Conservation (phyloP, 2,113 vertebrate species). For the Perognathus longimembris region DNA sequence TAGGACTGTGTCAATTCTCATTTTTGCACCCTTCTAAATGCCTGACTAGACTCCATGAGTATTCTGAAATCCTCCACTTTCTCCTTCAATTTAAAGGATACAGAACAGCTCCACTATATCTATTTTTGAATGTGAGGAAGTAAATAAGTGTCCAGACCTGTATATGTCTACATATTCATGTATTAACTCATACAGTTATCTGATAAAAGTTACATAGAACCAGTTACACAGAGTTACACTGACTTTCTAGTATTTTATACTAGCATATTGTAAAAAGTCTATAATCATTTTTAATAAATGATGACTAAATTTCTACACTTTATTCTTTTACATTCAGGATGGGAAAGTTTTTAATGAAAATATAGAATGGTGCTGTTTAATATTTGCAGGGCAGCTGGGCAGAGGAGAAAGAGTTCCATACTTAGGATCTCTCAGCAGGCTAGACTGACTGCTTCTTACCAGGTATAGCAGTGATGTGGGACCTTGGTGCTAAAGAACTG, state of each 20-base stretch:
- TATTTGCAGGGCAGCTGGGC: background rate
- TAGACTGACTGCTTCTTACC: background rate
- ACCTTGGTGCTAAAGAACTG: background rate
- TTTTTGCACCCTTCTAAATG: background rate
- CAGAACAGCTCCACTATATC: background rate
- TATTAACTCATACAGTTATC: background rate
- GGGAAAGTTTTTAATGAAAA: slow-evolving; percentile 28
- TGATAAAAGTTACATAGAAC: background rate
- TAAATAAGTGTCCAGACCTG: background rate
- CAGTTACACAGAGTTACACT: background rate
- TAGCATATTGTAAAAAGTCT: background rate
- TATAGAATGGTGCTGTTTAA: background rate
- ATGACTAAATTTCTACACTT: background rate
- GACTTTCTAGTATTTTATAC: background rate
- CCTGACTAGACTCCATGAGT: background rate
- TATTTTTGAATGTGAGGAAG: background rate
- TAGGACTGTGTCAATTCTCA: background rate
- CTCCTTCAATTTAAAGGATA: background rate
- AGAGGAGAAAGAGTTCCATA: background rate
- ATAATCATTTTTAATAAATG: background rate
- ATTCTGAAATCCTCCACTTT: slow-evolving; percentile 9
- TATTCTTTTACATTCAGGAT: slow-evolving; percentile 23
- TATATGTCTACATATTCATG: background rate
- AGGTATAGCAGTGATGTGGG: background rate
- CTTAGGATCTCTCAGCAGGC: background rate